Evolutionary conservation across 1,140 invertebrate genomes (phyloP).

Genomic region (Asobara japonica): DNA sequence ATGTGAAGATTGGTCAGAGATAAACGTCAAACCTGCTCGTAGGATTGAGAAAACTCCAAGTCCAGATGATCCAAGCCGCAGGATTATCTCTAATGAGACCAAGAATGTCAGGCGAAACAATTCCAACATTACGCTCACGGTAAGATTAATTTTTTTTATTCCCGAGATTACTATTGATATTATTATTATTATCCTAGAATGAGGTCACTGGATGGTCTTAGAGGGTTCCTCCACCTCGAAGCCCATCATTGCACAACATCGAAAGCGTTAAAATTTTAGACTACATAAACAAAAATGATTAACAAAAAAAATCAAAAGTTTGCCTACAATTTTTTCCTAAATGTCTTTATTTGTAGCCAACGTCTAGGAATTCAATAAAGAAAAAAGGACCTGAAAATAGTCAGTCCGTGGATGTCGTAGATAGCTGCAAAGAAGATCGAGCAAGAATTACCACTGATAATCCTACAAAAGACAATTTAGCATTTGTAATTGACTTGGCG

Average conservation of each 20-base stretch:
- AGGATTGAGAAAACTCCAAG: slow-evolving; percentile 48
- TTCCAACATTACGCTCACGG: slow-evolving; percentile 20
- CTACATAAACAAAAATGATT: too few species aligned
- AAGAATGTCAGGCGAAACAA: slow-evolving; percentile 33
- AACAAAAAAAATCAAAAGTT: background rate
- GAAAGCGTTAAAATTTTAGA: too few species aligned
- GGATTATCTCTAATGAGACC: slow-evolving; percentile 24
- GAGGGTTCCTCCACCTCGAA: too few species aligned
- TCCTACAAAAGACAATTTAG: slow-evolving; percentile 20
- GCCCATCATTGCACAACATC: too few species aligned
- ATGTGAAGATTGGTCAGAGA: slow-evolving; percentile 7
- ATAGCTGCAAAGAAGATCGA: background rate
- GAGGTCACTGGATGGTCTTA: too few species aligned
- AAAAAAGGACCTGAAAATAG: background rate
- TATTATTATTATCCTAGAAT: too few species aligned
- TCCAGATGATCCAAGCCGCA: slow-evolving; percentile 38
- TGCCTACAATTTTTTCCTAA: background rate
- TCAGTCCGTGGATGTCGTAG: background rate
- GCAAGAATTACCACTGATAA: background rate
- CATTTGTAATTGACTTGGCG: slow-evolving; percentile 43
- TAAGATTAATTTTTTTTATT: background rate
- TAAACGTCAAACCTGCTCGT: slow-evolving; percentile 37
- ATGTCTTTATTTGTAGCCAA: background rate
- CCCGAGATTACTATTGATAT: too few species aligned
- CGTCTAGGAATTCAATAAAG: background rate